Percentiles rank a stretch among this genome's conserved stretches.
phyloP scores from a whole-genome alignment of 2,113 vertebrate genomes.

The Colinus virginianus region DNA sequence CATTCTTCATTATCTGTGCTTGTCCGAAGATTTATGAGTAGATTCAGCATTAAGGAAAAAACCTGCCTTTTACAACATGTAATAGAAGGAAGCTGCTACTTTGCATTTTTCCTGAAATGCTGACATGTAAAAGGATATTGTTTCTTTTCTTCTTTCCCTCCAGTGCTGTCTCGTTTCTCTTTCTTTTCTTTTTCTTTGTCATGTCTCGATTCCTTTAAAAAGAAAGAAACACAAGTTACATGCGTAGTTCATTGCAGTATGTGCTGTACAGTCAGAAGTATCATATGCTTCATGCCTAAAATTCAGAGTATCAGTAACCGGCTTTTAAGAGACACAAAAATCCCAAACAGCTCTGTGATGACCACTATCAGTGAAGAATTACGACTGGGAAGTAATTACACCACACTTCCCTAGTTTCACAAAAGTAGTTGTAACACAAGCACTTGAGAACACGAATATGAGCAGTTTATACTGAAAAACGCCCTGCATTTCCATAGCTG shows the following conservation, averaged over 20 bases:
- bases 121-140: constrained; percentile 88
- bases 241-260: not conserved
- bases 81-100: not conserved
- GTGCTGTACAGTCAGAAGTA: not conserved
- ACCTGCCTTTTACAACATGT: not conserved
- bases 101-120: not conserved
- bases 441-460: not conserved
- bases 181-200: constrained; percentile 96
- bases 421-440: not conserved
- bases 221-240: not conserved
- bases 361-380: not conserved
- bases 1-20: constrained; percentile 90
- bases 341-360: not conserved
- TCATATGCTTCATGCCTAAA: not conserved
- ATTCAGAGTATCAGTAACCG: not conserved
- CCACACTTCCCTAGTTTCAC: not conserved
- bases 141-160: constrained; percentile 93
- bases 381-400: not conserved
- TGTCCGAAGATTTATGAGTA: constrained; percentile 95
- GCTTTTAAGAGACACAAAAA: not conserved
- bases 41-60: constrained; percentile 80
- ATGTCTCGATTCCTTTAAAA: constrained; percentile 86
- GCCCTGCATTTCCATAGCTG: not conserved
- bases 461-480: not conserved
- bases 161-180: constrained; percentile 91